A percentile compares a stretch with the other conserved stretches of the same genome.
phyloP scores from a whole-genome alignment of 2,797 vertebrate genomes.

The Gila robusta region DNA sequence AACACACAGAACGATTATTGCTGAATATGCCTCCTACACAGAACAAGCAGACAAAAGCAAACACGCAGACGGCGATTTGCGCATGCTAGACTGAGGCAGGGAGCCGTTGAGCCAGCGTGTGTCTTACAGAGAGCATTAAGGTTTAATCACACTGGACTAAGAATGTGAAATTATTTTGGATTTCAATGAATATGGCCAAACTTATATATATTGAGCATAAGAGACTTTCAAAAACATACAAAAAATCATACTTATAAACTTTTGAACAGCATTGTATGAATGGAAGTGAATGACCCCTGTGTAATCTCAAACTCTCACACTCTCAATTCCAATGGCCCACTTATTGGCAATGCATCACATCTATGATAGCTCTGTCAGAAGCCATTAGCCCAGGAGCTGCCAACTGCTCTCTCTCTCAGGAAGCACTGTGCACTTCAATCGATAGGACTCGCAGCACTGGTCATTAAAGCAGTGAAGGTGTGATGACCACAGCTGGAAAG shows the following conservation, averaged over 20 bases:
- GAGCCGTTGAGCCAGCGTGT: slow-evolving; percentile 13
- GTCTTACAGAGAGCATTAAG: neutral
- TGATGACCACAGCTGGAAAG: slow-evolving; percentile 8
- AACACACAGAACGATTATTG: slow-evolving; percentile 33
- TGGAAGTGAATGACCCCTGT: neutral
- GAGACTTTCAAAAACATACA: neutral
- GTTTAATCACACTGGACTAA: neutral
- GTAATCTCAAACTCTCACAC: slow-evolving; percentile 35
- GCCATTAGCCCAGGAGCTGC: slow-evolving; percentile 41
- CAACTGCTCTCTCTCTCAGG: slow-evolving; percentile 14
- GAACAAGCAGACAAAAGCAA: slow-evolving; percentile 38
- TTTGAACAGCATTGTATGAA: neutral
- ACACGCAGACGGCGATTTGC: slow-evolving; percentile 22
- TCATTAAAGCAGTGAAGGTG: slow-evolving; percentile 18
- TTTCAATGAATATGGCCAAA: neutral
- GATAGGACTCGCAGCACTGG: slow-evolving; percentile 21
- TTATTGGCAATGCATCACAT: slow-evolving; percentile 55
- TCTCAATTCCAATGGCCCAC: slow-evolving; percentile 34
- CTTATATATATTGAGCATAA: neutral
- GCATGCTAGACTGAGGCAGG: slow-evolving; percentile 24
- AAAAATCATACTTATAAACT: neutral
- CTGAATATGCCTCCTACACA: slow-evolving; percentile 45
- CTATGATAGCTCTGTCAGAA: slow-evolving; percentile 53
- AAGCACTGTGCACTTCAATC: slow-evolving; percentile 46
- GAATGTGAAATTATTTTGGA: neutral